Evolutionary conservation across 1,140 invertebrate genomes (phyloP), one percentile per base, ranked within the genome.

Genomic region (Eriosoma lanigerum): DNA sequence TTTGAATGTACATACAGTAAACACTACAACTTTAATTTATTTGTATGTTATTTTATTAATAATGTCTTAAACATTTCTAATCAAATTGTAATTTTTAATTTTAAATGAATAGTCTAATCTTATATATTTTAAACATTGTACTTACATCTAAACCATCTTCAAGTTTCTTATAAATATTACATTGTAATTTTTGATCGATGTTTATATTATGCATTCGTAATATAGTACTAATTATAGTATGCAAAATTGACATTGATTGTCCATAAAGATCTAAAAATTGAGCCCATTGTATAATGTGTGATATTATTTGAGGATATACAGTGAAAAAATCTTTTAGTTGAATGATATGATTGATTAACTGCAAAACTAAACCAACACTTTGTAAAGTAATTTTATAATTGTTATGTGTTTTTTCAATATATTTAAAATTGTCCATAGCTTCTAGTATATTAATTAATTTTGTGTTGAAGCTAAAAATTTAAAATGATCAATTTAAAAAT

Each of bases 81-180:
- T 38, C 3, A 38, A 38, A 38, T 38, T 38, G 8, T 38, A 38
- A 38, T 38, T 4, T 38, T 38, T 38, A 38, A 38, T 38, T 38
- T 38, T 38, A 38, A 38, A 38, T 38, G 8, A 38, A 8, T 38
- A 38, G 8, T 38, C 5, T n/a, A 54, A 54, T 5, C 3, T 54
- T 19, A 54, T 8, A 54, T n/a, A 54, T 5, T 60, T 26, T 48
- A 70, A 15, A 29, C 2, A 29, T 19, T 29, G 26, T n/a, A 78
- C 54, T 78, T 78, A 78, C 75, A 78, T 78, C 48, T 78, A 78
- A 78, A 24, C 38, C n/a, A 26, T 62, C 38, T 29, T 46, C 56
- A 6, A 78, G 21, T 48, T 78, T 62, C 15, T 26, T 13, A 60
- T 48, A 26, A 46, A 78, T 48, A 48, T 46, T 21, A 48, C 10